Conservation (phyloP, 2,888 invertebrate species). For the Macaria notata region DNA sequence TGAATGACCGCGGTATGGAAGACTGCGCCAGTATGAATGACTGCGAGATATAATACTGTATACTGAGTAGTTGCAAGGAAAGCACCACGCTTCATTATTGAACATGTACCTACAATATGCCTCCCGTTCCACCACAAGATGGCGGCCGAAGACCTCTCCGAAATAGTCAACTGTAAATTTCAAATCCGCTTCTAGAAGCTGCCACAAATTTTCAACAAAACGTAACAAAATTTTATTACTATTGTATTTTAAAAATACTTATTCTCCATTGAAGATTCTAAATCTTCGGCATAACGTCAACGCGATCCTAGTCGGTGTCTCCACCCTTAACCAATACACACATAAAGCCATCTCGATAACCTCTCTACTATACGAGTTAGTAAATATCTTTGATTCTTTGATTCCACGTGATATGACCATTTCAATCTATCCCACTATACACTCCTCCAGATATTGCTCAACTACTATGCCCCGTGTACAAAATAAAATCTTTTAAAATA, state of each 20-base stretch:
- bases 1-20: conserved; percentile 59
- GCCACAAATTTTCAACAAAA: conserved; percentile 57
- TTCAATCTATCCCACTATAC: conserved; percentile 62
- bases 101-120: conserved; percentile 39
- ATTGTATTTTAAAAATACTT: conserved; percentile 78
- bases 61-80: conserved; percentile 63
- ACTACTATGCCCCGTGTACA: conserved; percentile 47
- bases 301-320: conserved; percentile 64
- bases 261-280: conserved; percentile 70
- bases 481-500: conserved; percentile 7
- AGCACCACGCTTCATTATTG: conserved; percentile 73
- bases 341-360: conserved; percentile 61
- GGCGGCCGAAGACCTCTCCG: conserved; percentile 30
- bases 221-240: conserved; percentile 52
- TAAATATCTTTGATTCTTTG: conserved; percentile 57
- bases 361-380: conserved; percentile 62
- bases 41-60: conserved; percentile 70
- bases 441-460: conserved; percentile 67
- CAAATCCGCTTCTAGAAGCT: conserved; percentile 49
- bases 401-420: conserved; percentile 78
- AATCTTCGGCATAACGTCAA: conserved; percentile 69
- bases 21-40: conserved; percentile 69
- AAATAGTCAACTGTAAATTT: conserved; percentile 36
- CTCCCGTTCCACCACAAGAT: conserved; percentile 22
- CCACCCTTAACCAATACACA: conserved; percentile 69